A percentile compares a stretch with the other conserved stretches of the same genome.
These are phyloP conservation scores for Tetraneura akinire DNA, from an alignment of 1,140 invertebrate genomes.

Conservation along the genomic window DNA sequence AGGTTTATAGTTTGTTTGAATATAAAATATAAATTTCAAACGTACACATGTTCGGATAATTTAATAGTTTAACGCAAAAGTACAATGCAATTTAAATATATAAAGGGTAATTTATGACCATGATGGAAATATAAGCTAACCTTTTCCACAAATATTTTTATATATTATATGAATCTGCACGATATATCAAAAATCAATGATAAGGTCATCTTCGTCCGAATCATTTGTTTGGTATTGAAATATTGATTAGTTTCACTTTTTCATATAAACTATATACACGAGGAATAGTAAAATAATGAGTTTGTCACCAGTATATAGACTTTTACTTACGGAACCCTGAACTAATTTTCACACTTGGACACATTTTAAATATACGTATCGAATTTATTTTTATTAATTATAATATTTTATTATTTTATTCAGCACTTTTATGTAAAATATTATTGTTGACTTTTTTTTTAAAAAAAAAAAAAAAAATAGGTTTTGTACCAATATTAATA, in stretches of 20 bases:
- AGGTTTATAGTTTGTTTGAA: too few relatives aligned
- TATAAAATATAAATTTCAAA: too few relatives aligned
- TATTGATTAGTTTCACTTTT: constrained; percentile 33
- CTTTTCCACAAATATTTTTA: background rate
- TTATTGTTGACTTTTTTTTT: constrained; percentile 32
- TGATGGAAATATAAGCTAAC: background rate
- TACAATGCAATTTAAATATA: too few relatives aligned
- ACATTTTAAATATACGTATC: constrained; percentile 31
- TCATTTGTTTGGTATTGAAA: constrained; percentile 12
- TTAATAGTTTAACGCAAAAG: too few relatives aligned
- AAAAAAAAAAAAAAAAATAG: too few relatives aligned
- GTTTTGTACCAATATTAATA: too few relatives aligned
- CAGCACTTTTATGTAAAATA: background rate
- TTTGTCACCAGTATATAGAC: constrained; percentile 24
- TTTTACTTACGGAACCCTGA: constrained; percentile 37
- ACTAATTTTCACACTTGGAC: constrained; percentile 42
- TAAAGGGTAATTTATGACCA: background rate
- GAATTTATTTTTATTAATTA: constrained; percentile 24
- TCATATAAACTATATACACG: background rate
- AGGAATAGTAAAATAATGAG: background rate
- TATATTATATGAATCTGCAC: background rate
- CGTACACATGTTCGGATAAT: too few relatives aligned
- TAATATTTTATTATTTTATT: constrained; percentile 4
- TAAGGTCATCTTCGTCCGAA: constrained; percentile 15
- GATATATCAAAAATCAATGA: constrained; percentile 9